Conservation (phyloP, 2,888 invertebrate genomes). For the Lasioglossum leucozonium region DNA sequence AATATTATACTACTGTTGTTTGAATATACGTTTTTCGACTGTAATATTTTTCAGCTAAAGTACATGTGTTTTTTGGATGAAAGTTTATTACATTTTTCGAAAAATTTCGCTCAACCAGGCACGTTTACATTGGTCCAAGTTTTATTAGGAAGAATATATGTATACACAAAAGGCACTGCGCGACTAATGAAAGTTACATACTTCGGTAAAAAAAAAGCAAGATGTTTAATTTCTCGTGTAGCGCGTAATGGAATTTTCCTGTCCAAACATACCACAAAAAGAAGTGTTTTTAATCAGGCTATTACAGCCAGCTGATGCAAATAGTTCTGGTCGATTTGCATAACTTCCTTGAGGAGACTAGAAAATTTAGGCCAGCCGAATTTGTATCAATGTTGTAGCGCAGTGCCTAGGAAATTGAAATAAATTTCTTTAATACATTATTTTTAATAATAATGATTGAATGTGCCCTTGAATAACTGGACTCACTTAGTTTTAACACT, state of each 20-base stretch:
- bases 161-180: neutral
- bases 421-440: neutral
- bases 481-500: too few relatives aligned
- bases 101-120: neutral
- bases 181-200: neutral
- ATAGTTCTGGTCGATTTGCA: conserved; percentile 11
- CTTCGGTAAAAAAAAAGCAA: neutral
- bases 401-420: neutral
- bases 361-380: neutral
- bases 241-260: neutral
- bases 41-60: neutral
- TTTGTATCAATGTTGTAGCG: neutral
- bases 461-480: neutral
- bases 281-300: neutral
- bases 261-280: neutral
- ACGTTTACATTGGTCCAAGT: neutral
- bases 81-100: neutral
- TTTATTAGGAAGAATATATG: neutral
- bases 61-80: too few relatives aligned
- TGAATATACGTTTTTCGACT: neutral
- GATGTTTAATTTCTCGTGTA: neutral
- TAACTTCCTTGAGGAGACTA: neutral
- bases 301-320: conserved; percentile 3
- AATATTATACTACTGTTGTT: neutral
- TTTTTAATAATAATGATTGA: neutral